Evolutionary conservation across 2,113 vertebrate species (phyloP).

Genomic region (Oncorhynchus keta): DNA sequence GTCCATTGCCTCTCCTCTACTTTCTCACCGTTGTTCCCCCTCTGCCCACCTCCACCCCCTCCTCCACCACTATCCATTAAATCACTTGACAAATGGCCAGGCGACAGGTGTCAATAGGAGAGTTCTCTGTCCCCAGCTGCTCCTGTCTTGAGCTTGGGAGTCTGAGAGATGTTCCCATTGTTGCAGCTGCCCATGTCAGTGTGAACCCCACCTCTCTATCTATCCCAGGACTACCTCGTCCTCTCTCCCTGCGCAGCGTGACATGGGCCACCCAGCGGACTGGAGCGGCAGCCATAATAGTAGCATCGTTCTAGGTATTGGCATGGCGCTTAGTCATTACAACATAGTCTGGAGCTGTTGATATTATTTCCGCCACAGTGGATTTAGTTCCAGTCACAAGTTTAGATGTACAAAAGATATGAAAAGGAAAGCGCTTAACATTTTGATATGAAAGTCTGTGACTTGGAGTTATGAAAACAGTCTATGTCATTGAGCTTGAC

Average conservation of each 20-base stretch:
- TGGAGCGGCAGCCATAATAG: slow-evolving; percentile 27
- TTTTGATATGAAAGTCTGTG: slow-evolving; percentile 48
- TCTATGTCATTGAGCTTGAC: slow-evolving; percentile 48
- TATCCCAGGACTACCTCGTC: neutral
- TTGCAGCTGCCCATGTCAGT: slow-evolving; percentile 58
- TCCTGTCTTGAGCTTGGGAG: slow-evolving; percentile 56
- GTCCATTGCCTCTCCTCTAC: slow-evolving; percentile 30
- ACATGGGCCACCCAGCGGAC: slow-evolving; percentile 39
- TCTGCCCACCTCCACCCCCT: slow-evolving; percentile 2
- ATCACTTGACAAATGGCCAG: slow-evolving; percentile 61
- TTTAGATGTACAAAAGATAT: slow-evolving; percentile 56
- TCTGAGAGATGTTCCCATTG: slow-evolving; percentile 43
- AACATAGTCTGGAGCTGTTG: slow-evolving; percentile 37
- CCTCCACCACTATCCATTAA: slow-evolving; percentile 50
- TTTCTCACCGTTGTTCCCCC: slow-evolving; percentile 12
- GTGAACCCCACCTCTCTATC: slow-evolving; percentile 35
- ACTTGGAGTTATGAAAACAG: slow-evolving; percentile 26
- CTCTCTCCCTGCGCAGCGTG: slow-evolving; percentile 23
- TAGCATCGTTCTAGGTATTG: slow-evolving; percentile 49
- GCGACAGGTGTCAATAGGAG: slow-evolving; percentile 65
- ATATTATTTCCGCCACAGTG: slow-evolving; percentile 41
- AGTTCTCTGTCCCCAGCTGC: slow-evolving; percentile 39
- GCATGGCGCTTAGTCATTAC: slow-evolving; percentile 32
- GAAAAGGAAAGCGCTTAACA: slow-evolving; percentile 23
- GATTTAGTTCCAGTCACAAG: slow-evolving; percentile 39